These are phyloP conservation scores for Turnix velox DNA, from an alignment of 2,113 vertebrate species.

Conservation along the genomic window DNA sequence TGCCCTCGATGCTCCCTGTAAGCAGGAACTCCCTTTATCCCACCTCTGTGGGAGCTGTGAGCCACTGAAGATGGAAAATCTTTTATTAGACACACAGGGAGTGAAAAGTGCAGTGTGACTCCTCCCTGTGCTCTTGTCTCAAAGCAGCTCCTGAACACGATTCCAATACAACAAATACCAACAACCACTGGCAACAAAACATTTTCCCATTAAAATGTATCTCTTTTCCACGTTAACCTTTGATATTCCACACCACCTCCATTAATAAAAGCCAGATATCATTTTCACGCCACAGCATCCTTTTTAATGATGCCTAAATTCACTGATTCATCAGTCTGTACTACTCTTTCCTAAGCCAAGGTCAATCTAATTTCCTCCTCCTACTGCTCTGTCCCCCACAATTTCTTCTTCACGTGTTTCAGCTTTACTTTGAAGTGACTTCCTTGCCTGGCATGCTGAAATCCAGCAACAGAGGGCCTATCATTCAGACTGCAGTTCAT, in stretches of 20 bases:
- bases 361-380: constrained; percentile 25
- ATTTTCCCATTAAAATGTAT: background rate
- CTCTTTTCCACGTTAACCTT: background rate
- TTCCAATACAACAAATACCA: background rate
- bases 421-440: constrained; percentile 52
- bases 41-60: background rate
- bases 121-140: background rate
- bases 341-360: background rate
- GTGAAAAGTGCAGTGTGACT: background rate
- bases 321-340: background rate
- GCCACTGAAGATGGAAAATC: background rate
- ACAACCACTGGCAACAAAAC: background rate
- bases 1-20: background rate
- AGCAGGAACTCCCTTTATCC: background rate
- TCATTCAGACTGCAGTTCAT: constrained; percentile 27
- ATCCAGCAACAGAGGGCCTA: constrained; percentile 25
- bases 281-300: background rate
- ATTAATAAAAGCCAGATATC: background rate
- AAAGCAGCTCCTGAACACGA: background rate
- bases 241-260: background rate
- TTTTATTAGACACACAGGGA: background rate
- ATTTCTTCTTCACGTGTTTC: constrained; percentile 16
- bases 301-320: background rate
- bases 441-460: constrained; percentile 44
- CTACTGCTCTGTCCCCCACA: background rate